Conservation (phyloP, 2,113 vertebrate genomes). For the Eptatretus burgeri region DNA sequence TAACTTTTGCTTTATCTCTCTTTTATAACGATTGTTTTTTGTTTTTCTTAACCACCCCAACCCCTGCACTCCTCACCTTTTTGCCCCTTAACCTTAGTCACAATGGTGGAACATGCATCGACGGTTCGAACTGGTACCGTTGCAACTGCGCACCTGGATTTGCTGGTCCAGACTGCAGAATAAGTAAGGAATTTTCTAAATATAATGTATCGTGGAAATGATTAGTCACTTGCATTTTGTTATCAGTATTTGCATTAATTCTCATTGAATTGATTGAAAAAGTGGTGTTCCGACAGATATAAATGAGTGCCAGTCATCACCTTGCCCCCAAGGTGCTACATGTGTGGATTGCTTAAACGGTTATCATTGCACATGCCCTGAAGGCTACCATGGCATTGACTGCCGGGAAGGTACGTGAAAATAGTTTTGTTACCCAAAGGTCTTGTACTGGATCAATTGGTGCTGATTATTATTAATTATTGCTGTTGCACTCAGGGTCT, state of each 20-base stretch:
- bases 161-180: constrained; percentile 74
- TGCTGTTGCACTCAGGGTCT: too few relatives aligned
- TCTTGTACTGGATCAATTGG: too few relatives aligned
- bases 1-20: too few relatives aligned
- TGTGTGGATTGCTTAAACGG: constrained; percentile 66
- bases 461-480: too few relatives aligned
- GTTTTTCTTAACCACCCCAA: neutral
- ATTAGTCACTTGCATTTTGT: too few relatives aligned
- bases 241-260: too few relatives aligned
- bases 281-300: constrained; percentile 25
- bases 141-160: constrained; percentile 66
- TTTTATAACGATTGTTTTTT: neutral
- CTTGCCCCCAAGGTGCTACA: constrained; percentile 53
- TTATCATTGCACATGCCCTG: constrained; percentile 45
- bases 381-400: constrained; percentile 31
- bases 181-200: constrained; percentile 35
- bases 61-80: neutral
- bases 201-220: too few relatives aligned
- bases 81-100: constrained; percentile 24
- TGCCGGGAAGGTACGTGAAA: constrained; percentile 26
- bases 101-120: constrained; percentile 61
- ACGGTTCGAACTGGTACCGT: constrained; percentile 80
- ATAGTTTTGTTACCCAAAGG: too few relatives aligned
- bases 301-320: constrained; percentile 73
- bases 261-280: too few relatives aligned